phyloP scores from a whole-genome alignment of 92 coral and sea anemone genomes.

The Anthopleura xanthogrammica region DNA sequence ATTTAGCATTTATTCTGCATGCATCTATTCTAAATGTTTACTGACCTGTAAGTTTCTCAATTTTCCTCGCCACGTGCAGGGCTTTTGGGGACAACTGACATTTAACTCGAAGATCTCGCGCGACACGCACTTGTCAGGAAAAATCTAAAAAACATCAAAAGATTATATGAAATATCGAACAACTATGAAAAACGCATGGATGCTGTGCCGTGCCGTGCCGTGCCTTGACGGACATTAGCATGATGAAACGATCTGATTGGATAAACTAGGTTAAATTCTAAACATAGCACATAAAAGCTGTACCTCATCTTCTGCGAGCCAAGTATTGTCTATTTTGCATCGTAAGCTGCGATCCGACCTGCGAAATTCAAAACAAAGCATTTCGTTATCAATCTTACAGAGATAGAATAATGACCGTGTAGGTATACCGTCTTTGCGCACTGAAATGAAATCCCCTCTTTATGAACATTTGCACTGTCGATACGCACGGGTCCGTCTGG shows the following conservation, averaged over 20 bases:
- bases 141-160: slow-evolving; percentile 21
- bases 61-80: slow-evolving; percentile 51
- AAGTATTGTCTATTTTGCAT: slow-evolving; percentile 8
- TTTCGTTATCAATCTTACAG: not conserved
- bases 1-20: not conserved
- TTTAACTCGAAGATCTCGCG: slow-evolving; percentile 27
- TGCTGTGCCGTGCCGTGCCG: not conserved
- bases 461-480: no score
- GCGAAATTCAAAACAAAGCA: not conserved
- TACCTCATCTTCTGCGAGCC: slow-evolving; percentile 19
- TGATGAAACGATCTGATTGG: no score
- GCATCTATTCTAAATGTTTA: not conserved
- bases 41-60: slow-evolving; percentile 36
- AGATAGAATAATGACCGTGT: not conserved
- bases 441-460: no score
- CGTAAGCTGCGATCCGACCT: slow-evolving; percentile 7
- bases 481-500: no score
- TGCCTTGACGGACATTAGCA: not conserved
- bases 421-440: not conserved
- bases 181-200: not conserved
- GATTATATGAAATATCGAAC: not conserved
- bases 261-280: no score
- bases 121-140: slow-evolving; percentile 44
- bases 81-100: slow-evolving; percentile 38
- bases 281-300: not conserved